Evolutionary conservation across 1,140 invertebrate genomes (phyloP).

Genomic region (Heliothis virescens): DNA sequence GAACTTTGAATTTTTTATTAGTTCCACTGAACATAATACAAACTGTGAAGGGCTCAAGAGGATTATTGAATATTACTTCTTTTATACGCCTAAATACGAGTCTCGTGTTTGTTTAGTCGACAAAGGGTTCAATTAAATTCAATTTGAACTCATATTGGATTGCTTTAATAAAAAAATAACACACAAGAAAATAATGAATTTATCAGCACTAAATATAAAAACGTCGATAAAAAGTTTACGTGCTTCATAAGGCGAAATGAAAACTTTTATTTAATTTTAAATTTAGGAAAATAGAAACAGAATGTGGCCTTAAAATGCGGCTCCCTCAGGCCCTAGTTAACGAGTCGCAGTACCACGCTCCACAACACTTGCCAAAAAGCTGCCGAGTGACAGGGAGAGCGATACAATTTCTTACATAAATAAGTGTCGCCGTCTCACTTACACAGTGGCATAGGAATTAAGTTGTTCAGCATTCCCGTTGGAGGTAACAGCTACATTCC

Average conservation of each 20-base stretch:
- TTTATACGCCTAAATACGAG: conserved; percentile 12
- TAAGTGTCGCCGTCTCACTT: conserved; percentile 12
- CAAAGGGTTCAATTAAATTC: conserved; percentile 17
- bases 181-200: too few species aligned
- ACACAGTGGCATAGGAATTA: conserved; percentile 29
- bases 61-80: conserved; percentile 43
- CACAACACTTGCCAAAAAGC: conserved; percentile 40
- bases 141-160: background rate
- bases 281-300: conserved; percentile 15
- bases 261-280: conserved; percentile 2
- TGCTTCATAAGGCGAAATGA: background rate
- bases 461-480: conserved; percentile 21
- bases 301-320: conserved; percentile 17
- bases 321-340: conserved; percentile 22
- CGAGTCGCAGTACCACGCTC: conserved; percentile 21
- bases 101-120: background rate
- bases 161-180: too few species aligned
- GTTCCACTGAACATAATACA: conserved; percentile 47
- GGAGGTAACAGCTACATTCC: conserved; percentile 9
- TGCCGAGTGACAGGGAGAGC: background rate
- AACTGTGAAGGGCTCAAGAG: conserved; percentile 31
- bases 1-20: conserved; percentile 75
- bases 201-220: too few species aligned
- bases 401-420: background rate
- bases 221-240: too few species aligned